Evolutionary conservation across 1,140 invertebrate species (phyloP), one percentile per base, ranked within the genome.

Genomic region (Philopotamus ludificatus): DNA sequence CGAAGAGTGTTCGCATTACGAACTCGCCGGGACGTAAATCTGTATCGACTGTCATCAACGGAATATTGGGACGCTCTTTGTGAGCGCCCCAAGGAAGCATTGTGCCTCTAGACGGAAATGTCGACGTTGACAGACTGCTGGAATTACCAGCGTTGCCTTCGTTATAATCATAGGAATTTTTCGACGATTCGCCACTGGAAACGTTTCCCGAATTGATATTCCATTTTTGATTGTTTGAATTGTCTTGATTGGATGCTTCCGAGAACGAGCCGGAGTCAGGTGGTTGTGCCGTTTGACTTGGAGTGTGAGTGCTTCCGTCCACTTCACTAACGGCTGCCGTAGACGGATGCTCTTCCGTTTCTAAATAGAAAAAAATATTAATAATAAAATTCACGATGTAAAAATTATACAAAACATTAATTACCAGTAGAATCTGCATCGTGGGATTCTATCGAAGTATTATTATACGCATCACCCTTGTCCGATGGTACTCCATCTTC

Each of bases 1-100:
- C 87, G 75, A 98, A 98, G 0, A 98, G 82, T 28, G 90, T 93
- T 47, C 93, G 83, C 88, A 98, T 94, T 1, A 98, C 93, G 82
- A 92, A 97, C 76, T 98, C 95, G 16, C 95, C 95, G 0, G 94
- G 93, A 61, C 88, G 79, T 12, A 90, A 74, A 74, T 90, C 86
- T 70, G 85, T 84, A 66, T 90, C 88, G 2, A 75, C 72, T 60
- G 77, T 80, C 18, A 81, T 74, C 60, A 80, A 77, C 53, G 86
- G 82, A 23, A 85, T 80, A 34, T 83, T 81, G 0, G 84, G 81
- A 25, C 88, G 80, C 73, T 90, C 90, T 73, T 92, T 92, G 65
- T 90, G 87, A 10, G 86, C 86, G 62, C 90, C 89, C 91, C 91
- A 93, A 28, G 91, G 90, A 59, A 93, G 72, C 60, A 90, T 82